These are phyloP conservation scores for Ataeniobius toweri DNA, from an alignment of 2,797 vertebrate genomes.

Conservation along the genomic window DNA sequence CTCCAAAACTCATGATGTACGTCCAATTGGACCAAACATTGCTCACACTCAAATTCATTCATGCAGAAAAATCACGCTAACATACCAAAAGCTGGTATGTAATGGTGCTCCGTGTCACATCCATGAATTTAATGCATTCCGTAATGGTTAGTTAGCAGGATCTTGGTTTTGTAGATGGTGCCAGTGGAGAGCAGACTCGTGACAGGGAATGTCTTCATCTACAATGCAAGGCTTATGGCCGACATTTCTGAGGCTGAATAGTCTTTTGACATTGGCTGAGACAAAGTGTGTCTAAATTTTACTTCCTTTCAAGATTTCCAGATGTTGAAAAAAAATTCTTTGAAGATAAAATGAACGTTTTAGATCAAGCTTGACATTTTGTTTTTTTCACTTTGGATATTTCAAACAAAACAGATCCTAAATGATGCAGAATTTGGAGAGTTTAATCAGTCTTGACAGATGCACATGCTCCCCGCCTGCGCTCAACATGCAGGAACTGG, in stretches of 20 bases:
- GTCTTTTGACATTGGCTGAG: slow-evolving; percentile 75
- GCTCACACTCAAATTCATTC: slow-evolving; percentile 18
- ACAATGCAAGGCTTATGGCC: slow-evolving; percentile 73
- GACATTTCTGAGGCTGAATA: slow-evolving; percentile 63
- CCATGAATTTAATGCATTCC: slow-evolving; percentile 76
- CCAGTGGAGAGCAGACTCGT: slow-evolving; percentile 67
- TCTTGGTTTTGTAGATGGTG: slow-evolving; percentile 56
- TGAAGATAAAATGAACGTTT: slow-evolving; percentile 56
- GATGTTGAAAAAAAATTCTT: slow-evolving; percentile 39
- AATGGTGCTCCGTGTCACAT: slow-evolving; percentile 60
- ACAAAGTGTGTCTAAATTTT: slow-evolving; percentile 66
- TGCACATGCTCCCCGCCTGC: slow-evolving; percentile 48
- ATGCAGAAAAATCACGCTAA: slow-evolving; percentile 24
- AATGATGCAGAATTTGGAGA: slow-evolving; percentile 43
- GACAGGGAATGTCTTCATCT: slow-evolving; percentile 65
- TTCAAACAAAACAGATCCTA: slow-evolving; percentile 54
- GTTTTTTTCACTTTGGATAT: slow-evolving; percentile 50
- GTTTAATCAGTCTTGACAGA: slow-evolving; percentile 56
- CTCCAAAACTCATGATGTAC: not conserved
- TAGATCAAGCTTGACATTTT: slow-evolving; percentile 59
- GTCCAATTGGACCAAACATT: slow-evolving; percentile 19
- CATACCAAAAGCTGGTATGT: slow-evolving; percentile 68
- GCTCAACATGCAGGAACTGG: slow-evolving; percentile 49
- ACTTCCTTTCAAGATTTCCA: slow-evolving; percentile 62
- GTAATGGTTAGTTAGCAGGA: slow-evolving; percentile 64